Evolutionary conservation across 1,140 invertebrate genomes (phyloP).

Genomic region (Homalodisca vitripennis): DNA sequence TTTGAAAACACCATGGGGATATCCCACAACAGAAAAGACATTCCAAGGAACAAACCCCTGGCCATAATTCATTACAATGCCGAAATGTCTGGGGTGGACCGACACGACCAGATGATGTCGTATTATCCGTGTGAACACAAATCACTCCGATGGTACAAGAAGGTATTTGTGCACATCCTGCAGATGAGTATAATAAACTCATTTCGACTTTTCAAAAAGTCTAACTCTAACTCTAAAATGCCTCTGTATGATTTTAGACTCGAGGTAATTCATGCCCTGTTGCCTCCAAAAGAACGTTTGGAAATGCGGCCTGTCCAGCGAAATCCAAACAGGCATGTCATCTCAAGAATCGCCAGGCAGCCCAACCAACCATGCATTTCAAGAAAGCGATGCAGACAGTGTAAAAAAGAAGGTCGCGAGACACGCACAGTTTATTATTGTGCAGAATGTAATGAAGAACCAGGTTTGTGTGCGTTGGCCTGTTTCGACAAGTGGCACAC

Average conservation of each 20-base stretch:
- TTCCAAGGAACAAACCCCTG: neutral
- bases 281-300: neutral
- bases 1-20: slow-evolving; percentile 37
- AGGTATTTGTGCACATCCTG: slow-evolving; percentile 21
- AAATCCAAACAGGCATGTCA: too few species aligned
- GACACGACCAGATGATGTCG: slow-evolving; percentile 22
- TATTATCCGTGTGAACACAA: slow-evolving; percentile 28
- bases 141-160: slow-evolving; percentile 23
- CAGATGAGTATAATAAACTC: slow-evolving; percentile 22
- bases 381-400: neutral
- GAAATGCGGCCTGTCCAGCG: neutral
- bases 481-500: slow-evolving; percentile 1
- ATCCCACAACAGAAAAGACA: too few species aligned
- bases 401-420: neutral
- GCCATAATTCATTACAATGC: slow-evolving; percentile 21
- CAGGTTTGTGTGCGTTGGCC: neutral
- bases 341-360: too few species aligned
- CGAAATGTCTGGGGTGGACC: slow-evolving; percentile 25
- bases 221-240: neutral
- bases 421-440: neutral
- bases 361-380: neutral
- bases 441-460: neutral
- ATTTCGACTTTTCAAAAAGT: neutral
- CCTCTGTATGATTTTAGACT: slow-evolving; percentile 6
- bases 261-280: too few species aligned